These are phyloP conservation scores for Hermetia illucens DNA, from an alignment of 1,140 invertebrate species.

Conservation along the genomic window DNA sequence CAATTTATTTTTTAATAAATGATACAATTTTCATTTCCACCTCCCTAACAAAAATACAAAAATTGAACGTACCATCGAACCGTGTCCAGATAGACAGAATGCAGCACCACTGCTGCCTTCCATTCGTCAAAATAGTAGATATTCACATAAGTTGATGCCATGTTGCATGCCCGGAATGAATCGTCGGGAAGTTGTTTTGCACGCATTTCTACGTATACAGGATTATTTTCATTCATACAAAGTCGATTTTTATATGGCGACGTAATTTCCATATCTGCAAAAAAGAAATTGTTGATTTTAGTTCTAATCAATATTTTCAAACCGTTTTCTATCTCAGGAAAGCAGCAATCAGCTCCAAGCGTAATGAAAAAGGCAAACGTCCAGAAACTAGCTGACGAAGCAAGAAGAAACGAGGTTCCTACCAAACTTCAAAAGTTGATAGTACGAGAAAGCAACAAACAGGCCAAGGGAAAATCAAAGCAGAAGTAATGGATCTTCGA, in stretches of 20 bases:
- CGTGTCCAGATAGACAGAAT: constrained; percentile 24
- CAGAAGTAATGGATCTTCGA: no score
- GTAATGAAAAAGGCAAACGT: no score
- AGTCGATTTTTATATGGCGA: constrained; percentile 18
- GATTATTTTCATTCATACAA: constrained; percentile 21
- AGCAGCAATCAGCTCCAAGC: no score
- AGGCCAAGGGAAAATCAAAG: no score
- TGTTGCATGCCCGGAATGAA: constrained; percentile 14
- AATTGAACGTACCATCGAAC: constrained; percentile 16
- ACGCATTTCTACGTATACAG: constrained; percentile 26
- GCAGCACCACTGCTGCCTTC: constrained; percentile 17
- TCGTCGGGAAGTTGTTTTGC: constrained; percentile 15
- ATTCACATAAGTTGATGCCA: constrained; percentile 22
- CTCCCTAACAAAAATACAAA: background rate
- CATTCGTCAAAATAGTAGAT: constrained; percentile 26
- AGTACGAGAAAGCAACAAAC: no score
- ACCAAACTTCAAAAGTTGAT: no score
- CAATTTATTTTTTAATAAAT: background rate
- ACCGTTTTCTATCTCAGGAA: no score
- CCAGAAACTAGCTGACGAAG: no score
- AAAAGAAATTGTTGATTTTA: no score
- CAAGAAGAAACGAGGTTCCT: no score
- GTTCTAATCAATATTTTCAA: no score
- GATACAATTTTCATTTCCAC: background rate
- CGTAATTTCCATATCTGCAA: constrained; percentile 16